Base-by-base conservation (phyloP, 2,888 invertebrate species). In the Kryphioiulus occultus region DNA sequence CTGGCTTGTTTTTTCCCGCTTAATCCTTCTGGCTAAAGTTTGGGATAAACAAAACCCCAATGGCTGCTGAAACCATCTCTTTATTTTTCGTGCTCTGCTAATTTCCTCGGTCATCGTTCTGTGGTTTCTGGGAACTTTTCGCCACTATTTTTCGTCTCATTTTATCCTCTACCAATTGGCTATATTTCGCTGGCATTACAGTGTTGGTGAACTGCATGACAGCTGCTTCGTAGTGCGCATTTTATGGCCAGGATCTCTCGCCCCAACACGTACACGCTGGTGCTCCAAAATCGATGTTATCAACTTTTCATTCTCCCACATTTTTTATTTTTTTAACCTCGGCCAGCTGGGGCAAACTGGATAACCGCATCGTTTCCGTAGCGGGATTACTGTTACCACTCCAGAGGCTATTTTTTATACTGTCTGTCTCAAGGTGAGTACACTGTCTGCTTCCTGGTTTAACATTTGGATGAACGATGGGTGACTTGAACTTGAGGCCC, bases 231-330 rank as follows among this genome's bases (percentile, higher is more conserved):
- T 59, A 22, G 9, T 59, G 22, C 22, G 22, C 59, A 59, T n/a
- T 59, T 59, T 5, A 59, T 59, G 9, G 59, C 59, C n/a, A 59
- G 9, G 22, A 59, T 59, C 59, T 22, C 59, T 59, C 22, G 17
- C 59, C 22, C 22, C 59, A 59, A 59, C 22, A 59, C 59, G 59
- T 59, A 5, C 59, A 59, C 59, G n/a, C 22, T 22, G 59, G 59
- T 59, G 59, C 59, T 59, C 59, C 59, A n/a, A 59, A 59, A 59
- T 59, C 59, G 59, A 59, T 59, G 59, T 59, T 59, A 59, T 59
- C 59, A 59, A 59, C 17, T 59, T 39, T 59, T 59, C 5, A 9
- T 22, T 59, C 59, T 59, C 22, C 59, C 22, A 22, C 7, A 10
- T 59, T 59, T 59, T 59, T 59, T 59, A 59, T 59, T 59, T 59